Conservation (phyloP, 2,113 vertebrate species). For the Anguilla japonica region DNA sequence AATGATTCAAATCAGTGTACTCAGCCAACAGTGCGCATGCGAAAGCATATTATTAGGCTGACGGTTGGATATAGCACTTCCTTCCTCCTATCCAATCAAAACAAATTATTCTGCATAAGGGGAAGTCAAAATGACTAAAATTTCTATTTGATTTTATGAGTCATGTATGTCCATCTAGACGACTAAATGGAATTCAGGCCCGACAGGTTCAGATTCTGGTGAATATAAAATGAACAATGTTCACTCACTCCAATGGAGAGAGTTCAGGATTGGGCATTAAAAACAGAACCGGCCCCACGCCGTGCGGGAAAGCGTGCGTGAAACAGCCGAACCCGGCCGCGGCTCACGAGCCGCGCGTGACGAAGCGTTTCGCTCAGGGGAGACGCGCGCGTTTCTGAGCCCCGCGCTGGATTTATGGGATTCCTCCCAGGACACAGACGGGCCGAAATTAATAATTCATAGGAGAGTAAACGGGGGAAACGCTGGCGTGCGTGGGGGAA, state of each 20-base stretch:
- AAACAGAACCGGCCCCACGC: background rate
- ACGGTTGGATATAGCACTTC: background rate
- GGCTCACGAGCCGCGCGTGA: background rate
- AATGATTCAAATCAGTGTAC: background rate
- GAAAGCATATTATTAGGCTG: constrained; percentile 22
- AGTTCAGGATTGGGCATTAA: background rate
- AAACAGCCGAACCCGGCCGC: background rate
- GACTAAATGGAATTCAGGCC: background rate
- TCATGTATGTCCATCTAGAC: background rate
- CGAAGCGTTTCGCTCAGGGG: background rate
- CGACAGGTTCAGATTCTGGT: background rate
- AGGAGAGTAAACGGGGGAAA: constrained; percentile 11
- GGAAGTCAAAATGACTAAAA: background rate
- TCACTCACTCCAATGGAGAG: background rate
- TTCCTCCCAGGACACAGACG: constrained; percentile 14
- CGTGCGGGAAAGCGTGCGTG: background rate
- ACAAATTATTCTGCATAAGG: background rate
- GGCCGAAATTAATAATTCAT: constrained; percentile 17
- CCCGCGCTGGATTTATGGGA: background rate
- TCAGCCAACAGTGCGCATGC: constrained; percentile 27
- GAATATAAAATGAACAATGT: background rate
- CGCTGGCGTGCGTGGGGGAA: constrained; percentile 18
- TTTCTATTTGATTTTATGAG: background rate
- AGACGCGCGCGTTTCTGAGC: background rate
- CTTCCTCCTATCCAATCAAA: background rate